phyloP scores from a whole-genome alignment of 1,140 invertebrate species.

The Hermatobates lingyangjiaoensis region DNA sequence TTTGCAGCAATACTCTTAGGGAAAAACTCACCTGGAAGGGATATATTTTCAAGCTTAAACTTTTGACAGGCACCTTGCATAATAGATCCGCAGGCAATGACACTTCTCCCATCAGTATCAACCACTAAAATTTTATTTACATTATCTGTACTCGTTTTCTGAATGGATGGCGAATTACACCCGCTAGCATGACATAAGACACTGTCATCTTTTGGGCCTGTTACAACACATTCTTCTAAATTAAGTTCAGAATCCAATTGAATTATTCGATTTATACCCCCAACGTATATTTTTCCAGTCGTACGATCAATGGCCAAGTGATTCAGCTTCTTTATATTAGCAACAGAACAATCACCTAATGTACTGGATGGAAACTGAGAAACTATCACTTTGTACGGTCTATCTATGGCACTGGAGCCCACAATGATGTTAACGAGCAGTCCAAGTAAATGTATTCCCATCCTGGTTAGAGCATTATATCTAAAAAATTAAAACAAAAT shows the following conservation, averaged over 20 bases:
- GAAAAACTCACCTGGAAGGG: slow-evolving; percentile 48
- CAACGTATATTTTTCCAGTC: slow-evolving; percentile 33
- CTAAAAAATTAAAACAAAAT: slow-evolving; percentile 5
- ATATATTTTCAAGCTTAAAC: slow-evolving; percentile 67
- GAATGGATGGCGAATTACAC: slow-evolving; percentile 40
- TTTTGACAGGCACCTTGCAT: slow-evolving; percentile 74
- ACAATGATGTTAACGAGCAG: slow-evolving; percentile 11
- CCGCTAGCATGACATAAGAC: slow-evolving; percentile 71
- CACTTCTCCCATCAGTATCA: slow-evolving; percentile 53
- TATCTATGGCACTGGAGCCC: slow-evolving; percentile 7
- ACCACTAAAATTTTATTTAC: slow-evolving; percentile 83
- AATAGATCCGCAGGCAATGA: slow-evolving; percentile 77
- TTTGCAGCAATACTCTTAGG: slow-evolving; percentile 72
- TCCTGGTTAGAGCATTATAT: slow-evolving; percentile 13
- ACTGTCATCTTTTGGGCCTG: slow-evolving; percentile 60
- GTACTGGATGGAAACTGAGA: slow-evolving; percentile 10
- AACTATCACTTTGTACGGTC: slow-evolving; percentile 8
- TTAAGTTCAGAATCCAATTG: slow-evolving; percentile 29
- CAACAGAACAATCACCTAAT: slow-evolving; percentile 7
- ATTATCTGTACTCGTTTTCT: slow-evolving; percentile 53
- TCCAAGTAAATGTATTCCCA: slow-evolving; percentile 13
- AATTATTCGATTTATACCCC: slow-evolving; percentile 35
- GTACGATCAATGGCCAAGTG: slow-evolving; percentile 31
- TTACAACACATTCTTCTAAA: slow-evolving; percentile 27
- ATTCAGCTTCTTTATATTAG: slow-evolving; percentile 13